A percentile compares a stretch with the other conserved stretches of the same genome.
Evolutionary conservation across 2,888 invertebrate genomes (phyloP).

Genomic region (Zaprionus bogoriensis): DNA sequence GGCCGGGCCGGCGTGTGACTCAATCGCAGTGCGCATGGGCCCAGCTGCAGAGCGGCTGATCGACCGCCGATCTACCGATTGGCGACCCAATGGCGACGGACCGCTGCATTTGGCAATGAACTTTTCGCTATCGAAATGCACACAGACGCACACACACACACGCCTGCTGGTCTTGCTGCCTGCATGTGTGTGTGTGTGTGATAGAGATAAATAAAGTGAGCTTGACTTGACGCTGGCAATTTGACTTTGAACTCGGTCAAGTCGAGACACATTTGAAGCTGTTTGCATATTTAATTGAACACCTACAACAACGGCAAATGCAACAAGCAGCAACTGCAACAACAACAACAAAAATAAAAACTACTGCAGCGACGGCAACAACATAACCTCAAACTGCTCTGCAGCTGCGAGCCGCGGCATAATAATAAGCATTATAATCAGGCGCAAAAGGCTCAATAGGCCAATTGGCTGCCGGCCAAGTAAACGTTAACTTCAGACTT

Average conservation of each 20-base stretch:
- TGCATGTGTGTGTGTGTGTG: constrained; percentile 24
- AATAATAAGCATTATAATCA: constrained; percentile 75
- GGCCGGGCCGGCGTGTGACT: constrained; percentile 65
- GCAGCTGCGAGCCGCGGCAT: constrained; percentile 68
- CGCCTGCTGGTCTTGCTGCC: background rate
- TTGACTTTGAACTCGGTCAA: constrained; percentile 77
- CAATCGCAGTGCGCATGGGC: constrained; percentile 43
- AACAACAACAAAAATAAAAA: constrained; percentile 6
- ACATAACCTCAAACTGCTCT: constrained; percentile 47
- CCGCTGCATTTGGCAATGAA: constrained; percentile 73
- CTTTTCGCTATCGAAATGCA: constrained; percentile 64
- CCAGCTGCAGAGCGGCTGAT: constrained; percentile 61
- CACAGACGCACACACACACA: constrained; percentile 3
- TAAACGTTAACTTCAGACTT: too few relatives aligned
- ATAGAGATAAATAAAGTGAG: constrained; percentile 40
- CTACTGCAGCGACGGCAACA: constrained; percentile 19
- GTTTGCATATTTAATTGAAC: constrained; percentile 77
- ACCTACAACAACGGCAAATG: constrained; percentile 74
- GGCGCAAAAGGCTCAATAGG: constrained; percentile 71
- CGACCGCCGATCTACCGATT: constrained; percentile 64
- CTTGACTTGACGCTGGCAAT: constrained; percentile 51
- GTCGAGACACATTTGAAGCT: constrained; percentile 76
- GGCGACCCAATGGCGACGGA: constrained; percentile 59
- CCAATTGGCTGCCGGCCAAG: constrained; percentile 66
- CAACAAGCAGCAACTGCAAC: constrained; percentile 10